Base-by-base conservation (phyloP, 2,888 invertebrate species). In the Rosalia funebris region DNA sequence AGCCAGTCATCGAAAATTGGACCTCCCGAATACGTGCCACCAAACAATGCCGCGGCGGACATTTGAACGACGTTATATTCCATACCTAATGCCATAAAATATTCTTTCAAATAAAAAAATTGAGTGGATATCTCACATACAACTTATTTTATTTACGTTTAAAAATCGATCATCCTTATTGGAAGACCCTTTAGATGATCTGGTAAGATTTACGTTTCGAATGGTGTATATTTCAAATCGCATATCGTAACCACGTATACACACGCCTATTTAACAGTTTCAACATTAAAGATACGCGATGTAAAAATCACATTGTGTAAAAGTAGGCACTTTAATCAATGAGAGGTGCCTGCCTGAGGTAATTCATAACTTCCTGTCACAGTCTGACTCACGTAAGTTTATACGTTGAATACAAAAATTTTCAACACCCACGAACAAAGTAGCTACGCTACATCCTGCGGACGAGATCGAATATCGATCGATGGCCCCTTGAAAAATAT, bases 381-480 rank as follows among this genome's bases (percentile, higher is more conserved):
- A 31, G 54, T 19, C 63, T 73, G 74, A 74, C 63, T 75, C 73
- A 72, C 70, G 71, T 66, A 71, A 72, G 69, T 66, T 60, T 68
- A 71, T 70, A 66, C 68, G 52, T 65, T 65, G 71, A 71, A 74
- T 74, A 73, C 65, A 66, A 74, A 73, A 72, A 71, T 69, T 61
- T 41, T 64, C 52, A 12, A 46, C 46, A 47, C 55, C 41, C 56
- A 57, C 56, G 46, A 36, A 46, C 55, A 63, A 68, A 71, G 66
- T 68, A 66, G 65, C 58, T 44, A 62, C 66, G 62, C 65, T 59
- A 74, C 75, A 75, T 77, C 77, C 77, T 75, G 73, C 71, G 74
- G 74, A 73, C 73, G 61, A 59, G 59, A 73, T 77, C 74, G 71
- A 74, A 75, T 77, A 69, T 75, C 76, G 71, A 75, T 74, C 83